phyloP scores from a whole-genome alignment of 2,888 invertebrate species.

The Steinernema hermaphroditum region DNA sequence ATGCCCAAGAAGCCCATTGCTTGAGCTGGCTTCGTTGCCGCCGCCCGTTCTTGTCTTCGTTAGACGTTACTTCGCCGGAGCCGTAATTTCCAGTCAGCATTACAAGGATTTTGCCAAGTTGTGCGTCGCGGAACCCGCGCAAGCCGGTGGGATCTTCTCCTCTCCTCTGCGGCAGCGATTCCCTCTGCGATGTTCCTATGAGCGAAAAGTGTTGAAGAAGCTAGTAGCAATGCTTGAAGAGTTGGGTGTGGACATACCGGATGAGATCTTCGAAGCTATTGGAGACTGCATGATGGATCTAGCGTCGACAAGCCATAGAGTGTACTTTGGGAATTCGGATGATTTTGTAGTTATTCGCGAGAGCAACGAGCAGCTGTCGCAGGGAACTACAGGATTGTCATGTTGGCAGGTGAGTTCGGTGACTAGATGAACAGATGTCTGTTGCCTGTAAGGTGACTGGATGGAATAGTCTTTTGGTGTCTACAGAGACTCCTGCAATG shows the following conservation, averaged over 20 bases:
- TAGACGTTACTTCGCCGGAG: constrained; percentile 5
- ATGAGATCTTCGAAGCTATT: constrained; percentile 14
- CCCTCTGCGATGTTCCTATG: constrained; percentile 1
- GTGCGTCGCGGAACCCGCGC: not conserved
- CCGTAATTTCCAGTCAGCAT: not conserved
- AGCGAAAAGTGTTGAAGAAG: not conserved
- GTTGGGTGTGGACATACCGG: not conserved
- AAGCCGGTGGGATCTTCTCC: not conserved
- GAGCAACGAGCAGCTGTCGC: constrained; percentile 48
- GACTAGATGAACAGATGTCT: too few relatives aligned
- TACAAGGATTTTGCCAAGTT: not conserved
- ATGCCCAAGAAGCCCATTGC: constrained; percentile 23
- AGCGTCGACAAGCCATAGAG: not conserved
- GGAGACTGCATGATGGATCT: constrained; percentile 20
- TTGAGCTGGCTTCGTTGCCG: not conserved
- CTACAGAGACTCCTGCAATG: too few relatives aligned
- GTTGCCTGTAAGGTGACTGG: too few relatives aligned
- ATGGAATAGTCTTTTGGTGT: too few relatives aligned
- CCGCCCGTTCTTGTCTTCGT: not conserved
- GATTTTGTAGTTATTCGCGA: constrained; percentile 45
- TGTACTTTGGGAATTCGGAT: not conserved
- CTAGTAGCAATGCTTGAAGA: not conserved
- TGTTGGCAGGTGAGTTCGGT: constrained; percentile 56
- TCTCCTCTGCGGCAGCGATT: not conserved
- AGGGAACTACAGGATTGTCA: constrained; percentile 60